Conservation (phyloP, 2,113 vertebrate species). For the Sinocyclocheilus anophthalmus region DNA sequence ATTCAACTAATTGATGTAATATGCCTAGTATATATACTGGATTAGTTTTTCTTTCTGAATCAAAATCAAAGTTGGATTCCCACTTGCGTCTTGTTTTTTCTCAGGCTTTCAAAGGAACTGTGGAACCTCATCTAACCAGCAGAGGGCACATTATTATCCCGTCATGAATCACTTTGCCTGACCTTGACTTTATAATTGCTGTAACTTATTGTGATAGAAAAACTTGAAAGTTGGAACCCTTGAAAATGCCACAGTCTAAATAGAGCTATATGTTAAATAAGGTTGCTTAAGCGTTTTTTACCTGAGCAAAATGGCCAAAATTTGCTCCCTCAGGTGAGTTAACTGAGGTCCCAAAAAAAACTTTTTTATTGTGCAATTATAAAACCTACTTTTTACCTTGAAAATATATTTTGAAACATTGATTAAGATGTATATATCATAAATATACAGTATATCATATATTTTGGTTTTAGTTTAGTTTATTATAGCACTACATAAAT, state of each 20-base stretch:
- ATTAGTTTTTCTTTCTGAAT: not conserved
- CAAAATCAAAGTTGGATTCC: not conserved
- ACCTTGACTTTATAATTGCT: not conserved
- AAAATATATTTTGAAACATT: no score
- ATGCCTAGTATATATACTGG: not conserved
- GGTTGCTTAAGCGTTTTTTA: not conserved
- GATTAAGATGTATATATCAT: not conserved
- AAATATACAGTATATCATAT: no score
- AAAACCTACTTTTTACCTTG: no score
- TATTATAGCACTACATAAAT: not conserved
- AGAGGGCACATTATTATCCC: not conserved
- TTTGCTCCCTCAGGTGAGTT: no score
- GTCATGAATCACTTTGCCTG: not conserved
- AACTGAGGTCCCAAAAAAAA: no score
- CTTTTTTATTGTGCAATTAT: not conserved
- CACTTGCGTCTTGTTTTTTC: not conserved
- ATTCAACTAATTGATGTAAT: slow-evolving; percentile 1
- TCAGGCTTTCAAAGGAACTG: not conserved
- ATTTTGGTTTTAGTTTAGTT: not conserved
- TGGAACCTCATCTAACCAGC: not conserved
- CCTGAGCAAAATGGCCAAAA: not conserved
- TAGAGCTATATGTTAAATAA: not conserved
- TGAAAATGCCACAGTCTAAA: not conserved
- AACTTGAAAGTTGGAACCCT: not conserved
- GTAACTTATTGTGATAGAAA: no score